phyloP scores from a whole-genome alignment of 2,113 vertebrate genomes.

The Poeciliopsis occidentalis region DNA sequence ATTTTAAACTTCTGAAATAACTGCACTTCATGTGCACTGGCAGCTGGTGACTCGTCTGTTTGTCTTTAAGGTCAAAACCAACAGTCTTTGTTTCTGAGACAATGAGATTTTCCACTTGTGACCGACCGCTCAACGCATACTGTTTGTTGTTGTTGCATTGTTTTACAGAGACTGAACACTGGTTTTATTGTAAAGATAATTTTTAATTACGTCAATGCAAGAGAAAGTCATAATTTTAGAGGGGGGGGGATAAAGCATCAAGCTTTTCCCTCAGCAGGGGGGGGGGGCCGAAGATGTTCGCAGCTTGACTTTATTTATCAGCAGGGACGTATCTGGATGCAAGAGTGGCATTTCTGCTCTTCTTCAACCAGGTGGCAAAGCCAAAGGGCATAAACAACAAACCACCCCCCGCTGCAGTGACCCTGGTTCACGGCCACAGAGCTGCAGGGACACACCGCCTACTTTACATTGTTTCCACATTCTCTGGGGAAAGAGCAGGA shows the following conservation, averaged over 20 bases:
- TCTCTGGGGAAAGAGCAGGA: constrained; percentile 16
- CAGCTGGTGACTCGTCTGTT: too few species aligned
- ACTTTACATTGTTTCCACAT: constrained; percentile 62
- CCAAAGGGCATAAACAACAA: constrained; percentile 56
- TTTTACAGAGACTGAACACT: too few species aligned
- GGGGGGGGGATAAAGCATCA: constrained; percentile 1
- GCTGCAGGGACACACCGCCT: constrained; percentile 46
- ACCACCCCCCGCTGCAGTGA: too few species aligned
- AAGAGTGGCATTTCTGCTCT: constrained; percentile 4
- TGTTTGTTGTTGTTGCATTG: too few species aligned
- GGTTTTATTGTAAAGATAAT: too few species aligned
- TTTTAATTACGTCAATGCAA: too few species aligned
- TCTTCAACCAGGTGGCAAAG: constrained; percentile 66
- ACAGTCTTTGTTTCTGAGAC: too few species aligned
- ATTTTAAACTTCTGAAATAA: too few species aligned
- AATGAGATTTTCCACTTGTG: too few species aligned
- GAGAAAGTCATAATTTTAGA: not conserved
- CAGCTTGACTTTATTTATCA: constrained; percentile 22
- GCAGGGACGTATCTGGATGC: constrained; percentile 6
- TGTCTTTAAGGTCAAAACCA: too few species aligned
- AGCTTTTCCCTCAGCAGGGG: not conserved
- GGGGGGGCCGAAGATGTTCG: not conserved
- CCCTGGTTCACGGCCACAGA: constrained; percentile 31
- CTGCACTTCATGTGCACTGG: too few species aligned
- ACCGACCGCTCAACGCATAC: too few species aligned